Evolutionary conservation across 2,113 vertebrate genomes (phyloP).

Genomic region (Caracal caracal): DNA sequence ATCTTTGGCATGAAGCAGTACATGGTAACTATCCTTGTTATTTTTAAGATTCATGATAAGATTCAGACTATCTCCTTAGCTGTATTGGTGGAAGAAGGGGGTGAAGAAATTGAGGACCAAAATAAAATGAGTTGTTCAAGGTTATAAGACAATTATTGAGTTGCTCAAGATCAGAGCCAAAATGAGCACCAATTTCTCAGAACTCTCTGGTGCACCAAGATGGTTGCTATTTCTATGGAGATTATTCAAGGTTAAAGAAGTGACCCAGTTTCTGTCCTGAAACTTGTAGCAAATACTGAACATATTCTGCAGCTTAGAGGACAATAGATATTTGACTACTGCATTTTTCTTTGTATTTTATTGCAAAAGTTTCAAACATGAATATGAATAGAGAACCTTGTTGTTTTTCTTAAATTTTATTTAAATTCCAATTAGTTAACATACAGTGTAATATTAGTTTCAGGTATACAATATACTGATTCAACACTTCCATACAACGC

Average conservation of each 20-base stretch:
- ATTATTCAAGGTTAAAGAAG: neutral
- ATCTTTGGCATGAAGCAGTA: neutral
- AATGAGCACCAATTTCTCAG: neutral
- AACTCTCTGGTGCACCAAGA: neutral
- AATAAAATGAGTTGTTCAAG: slow-evolving; percentile 21
- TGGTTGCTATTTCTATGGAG: neutral
- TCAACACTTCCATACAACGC: neutral
- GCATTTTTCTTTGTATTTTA: neutral
- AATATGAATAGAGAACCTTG: neutral
- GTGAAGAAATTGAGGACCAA: neutral
- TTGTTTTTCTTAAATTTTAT: neutral
- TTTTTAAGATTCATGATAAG: neutral
- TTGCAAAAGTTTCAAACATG: neutral
- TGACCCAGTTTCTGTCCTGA: neutral
- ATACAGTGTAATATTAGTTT: neutral
- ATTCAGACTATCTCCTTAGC: neutral
- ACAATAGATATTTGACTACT: neutral
- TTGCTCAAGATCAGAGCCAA: neutral
- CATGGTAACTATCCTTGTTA: neutral
- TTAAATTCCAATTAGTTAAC: neutral
- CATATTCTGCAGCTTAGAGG: neutral
- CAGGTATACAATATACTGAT: neutral
- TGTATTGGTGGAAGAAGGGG: neutral
- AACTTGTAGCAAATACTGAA: neutral
- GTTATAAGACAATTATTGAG: neutral